phyloP scores from a whole-genome alignment of 2,888 invertebrate genomes.

The Colostygia pectinataria region DNA sequence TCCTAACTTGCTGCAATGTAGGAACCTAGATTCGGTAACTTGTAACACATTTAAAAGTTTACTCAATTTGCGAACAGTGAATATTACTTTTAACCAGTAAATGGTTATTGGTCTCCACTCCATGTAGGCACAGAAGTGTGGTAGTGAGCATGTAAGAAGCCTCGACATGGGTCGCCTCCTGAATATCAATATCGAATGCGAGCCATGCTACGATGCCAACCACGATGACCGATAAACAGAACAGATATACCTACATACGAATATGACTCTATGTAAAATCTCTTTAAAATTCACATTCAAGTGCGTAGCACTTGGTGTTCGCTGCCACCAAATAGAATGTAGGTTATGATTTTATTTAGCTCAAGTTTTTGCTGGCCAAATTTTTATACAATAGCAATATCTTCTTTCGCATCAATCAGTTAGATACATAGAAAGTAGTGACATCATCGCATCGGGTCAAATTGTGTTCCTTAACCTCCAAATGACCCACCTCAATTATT shows the following conservation, averaged over 20 bases:
- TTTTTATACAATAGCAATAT: constrained; percentile 69
- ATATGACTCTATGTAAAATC: constrained; percentile 70
- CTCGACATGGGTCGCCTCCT: constrained; percentile 64
- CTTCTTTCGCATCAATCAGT: constrained; percentile 77
- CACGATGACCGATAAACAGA: constrained; percentile 78
- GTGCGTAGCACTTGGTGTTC: constrained; percentile 55
- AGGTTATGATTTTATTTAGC: constrained; percentile 81
- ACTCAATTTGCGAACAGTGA: constrained; percentile 19
- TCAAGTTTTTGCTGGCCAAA: constrained; percentile 69
- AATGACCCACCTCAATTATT: constrained; percentile 17
- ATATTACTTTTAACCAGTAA: constrained; percentile 37
- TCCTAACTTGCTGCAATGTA: too few relatives aligned
- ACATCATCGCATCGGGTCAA: constrained; percentile 71
- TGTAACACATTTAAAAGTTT: constrained; percentile 9
- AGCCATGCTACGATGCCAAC: constrained; percentile 61
- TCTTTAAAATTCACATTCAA: constrained; percentile 78
- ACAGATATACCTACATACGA: too few relatives aligned
- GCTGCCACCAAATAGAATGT: constrained; percentile 72
- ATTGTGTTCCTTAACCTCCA: constrained; percentile 58
- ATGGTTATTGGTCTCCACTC: constrained; percentile 62
- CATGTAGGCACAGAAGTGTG: constrained; percentile 52
- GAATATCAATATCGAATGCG: constrained; percentile 80
- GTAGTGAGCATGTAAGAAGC: constrained; percentile 64
- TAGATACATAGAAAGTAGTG: constrained; percentile 76
- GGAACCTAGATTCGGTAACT: background rate